Evolutionary conservation across 2,113 vertebrate genomes (phyloP).

Genomic region (Hemichromis elongatus): DNA sequence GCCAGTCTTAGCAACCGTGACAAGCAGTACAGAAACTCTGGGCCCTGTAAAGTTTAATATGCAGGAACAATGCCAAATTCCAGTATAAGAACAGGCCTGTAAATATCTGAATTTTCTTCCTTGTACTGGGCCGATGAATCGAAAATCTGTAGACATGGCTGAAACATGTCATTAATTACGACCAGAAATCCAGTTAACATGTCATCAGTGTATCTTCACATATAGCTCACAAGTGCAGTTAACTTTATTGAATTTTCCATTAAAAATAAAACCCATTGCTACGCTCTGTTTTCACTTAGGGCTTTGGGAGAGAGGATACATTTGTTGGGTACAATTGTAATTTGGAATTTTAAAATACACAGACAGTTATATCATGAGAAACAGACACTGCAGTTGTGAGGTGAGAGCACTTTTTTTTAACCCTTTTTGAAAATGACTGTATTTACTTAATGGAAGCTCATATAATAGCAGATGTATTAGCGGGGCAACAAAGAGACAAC

Average conservation of each 20-base stretch:
- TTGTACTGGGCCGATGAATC: background rate
- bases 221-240: background rate
- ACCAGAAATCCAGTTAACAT: background rate
- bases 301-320: accelerated
- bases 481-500: too few species aligned
- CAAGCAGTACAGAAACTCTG: constrained; percentile 64
- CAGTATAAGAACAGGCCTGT: constrained; percentile 13
- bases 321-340: background rate
- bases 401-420: too few species aligned
- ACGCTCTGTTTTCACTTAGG: background rate
- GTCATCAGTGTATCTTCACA: background rate
- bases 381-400: too few species aligned
- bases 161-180: constrained; percentile 9
- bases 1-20: constrained; percentile 61
- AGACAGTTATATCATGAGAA: background rate
- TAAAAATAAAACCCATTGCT: background rate
- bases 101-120: constrained; percentile 6
- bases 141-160: background rate
- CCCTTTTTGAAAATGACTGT: background rate
- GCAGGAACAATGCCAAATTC: constrained; percentile 51
- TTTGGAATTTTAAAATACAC: background rate
- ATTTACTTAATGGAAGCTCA: too few species aligned
- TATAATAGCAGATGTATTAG: too few species aligned
- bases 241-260: background rate
- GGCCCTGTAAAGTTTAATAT: constrained; percentile 68